Evolutionary conservation across 2,797 vertebrate species (phyloP).

Genomic region (Tachyglossus aculeatus): DNA sequence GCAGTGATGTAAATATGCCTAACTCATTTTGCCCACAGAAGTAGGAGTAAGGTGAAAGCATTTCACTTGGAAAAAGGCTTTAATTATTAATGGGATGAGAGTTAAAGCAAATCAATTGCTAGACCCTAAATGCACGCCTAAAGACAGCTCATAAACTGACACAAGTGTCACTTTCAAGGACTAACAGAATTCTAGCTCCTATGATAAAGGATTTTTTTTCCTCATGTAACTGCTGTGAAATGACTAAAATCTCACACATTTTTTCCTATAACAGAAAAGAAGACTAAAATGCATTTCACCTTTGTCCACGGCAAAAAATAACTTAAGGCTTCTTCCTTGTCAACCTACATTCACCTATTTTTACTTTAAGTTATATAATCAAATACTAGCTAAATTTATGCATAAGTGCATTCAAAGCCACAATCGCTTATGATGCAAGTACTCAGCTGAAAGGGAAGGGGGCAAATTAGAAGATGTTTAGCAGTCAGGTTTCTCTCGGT

Average conservation of each 20-base stretch:
- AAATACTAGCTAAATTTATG: conserved; percentile 46
- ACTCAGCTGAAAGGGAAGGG: conserved; percentile 1
- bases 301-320: conserved; percentile 39
- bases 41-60: conserved; percentile 43
- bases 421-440: neutral
- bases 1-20: conserved; percentile 77
- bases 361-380: conserved; percentile 47
- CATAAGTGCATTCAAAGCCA: conserved; percentile 13
- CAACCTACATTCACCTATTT: conserved; percentile 34
- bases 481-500: no score
- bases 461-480: conserved; percentile 1
- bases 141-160: no score
- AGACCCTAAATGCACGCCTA: conserved; percentile 27
- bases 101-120: conserved; percentile 34
- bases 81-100: conserved; percentile 31
- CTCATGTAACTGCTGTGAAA: neutral
- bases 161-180: no score
- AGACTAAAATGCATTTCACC: conserved; percentile 21
- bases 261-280: conserved; percentile 22
- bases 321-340: conserved; percentile 37
- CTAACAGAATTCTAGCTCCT: neutral
- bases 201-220: conserved; percentile 32
- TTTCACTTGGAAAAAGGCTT: conserved; percentile 59
- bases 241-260: conserved; percentile 30
- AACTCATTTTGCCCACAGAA: conserved; percentile 69